Evolutionary conservation across 2,113 vertebrate species (phyloP).

Genomic region (Gulo gulo): DNA sequence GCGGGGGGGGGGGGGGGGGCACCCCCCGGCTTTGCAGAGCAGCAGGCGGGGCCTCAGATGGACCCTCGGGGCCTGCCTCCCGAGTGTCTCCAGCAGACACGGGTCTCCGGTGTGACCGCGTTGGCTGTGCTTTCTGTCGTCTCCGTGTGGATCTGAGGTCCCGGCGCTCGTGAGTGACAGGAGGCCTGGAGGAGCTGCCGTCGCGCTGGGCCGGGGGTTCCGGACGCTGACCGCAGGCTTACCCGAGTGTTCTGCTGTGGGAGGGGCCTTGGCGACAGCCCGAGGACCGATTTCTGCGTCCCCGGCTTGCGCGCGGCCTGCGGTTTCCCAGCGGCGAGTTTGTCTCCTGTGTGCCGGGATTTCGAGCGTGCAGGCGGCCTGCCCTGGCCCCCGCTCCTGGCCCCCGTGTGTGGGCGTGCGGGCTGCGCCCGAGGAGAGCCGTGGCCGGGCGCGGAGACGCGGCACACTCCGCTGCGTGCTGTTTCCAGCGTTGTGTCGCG

Average conservation of each 20-base stretch:
- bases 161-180: too few relatives aligned
- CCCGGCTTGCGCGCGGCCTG: not conserved
- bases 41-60: too few relatives aligned
- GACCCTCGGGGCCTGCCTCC: too few relatives aligned
- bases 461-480: not conserved
- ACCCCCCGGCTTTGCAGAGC: too few relatives aligned
- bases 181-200: not conserved
- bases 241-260: too few relatives aligned
- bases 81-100: too few relatives aligned
- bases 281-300: not conserved
- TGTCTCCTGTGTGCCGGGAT: not conserved
- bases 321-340: not conserved
- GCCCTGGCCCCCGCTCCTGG: not conserved
- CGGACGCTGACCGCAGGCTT: accelerated
- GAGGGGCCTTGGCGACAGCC: too few relatives aligned
- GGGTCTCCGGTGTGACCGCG: too few relatives aligned
- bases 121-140: not conserved
- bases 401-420: not conserved
- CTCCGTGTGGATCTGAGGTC: too few relatives aligned
- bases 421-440: not conserved
- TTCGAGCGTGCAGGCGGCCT: not conserved
- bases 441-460: accelerated
- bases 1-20: too few relatives aligned
- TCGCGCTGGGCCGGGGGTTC: not conserved
- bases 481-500: not conserved